phyloP scores from a whole-genome alignment of 2,888 invertebrate genomes.

The Marasmarcha lunaedactyla region DNA sequence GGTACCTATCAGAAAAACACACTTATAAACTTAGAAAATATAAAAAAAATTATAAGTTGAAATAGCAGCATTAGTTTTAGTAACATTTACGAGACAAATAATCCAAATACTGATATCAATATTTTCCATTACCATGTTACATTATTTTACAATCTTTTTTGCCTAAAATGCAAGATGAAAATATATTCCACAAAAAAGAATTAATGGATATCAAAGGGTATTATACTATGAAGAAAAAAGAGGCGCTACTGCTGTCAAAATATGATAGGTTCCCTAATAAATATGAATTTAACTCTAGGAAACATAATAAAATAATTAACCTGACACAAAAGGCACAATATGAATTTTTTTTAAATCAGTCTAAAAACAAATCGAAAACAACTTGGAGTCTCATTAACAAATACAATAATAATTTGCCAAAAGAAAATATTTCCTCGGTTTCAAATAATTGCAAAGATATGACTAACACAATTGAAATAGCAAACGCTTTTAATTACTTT shows the following conservation, averaged over 20 bases:
- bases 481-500: neutral
- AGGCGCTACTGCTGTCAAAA: neutral
- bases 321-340: constrained; percentile 1
- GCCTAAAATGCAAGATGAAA: constrained; percentile 1
- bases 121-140: neutral
- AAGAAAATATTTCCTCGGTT: neutral
- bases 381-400: neutral
- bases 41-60: too few relatives aligned
- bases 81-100: neutral
- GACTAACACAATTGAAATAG: neutral
- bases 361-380: neutral
- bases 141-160: constrained; percentile 1
- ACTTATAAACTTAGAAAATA: too few relatives aligned
- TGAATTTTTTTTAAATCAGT: neutral
- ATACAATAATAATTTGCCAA: neutral
- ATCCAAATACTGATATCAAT: neutral
- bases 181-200: neutral
- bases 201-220: constrained; percentile 1
- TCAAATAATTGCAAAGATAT: neutral
- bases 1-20: too few relatives aligned
- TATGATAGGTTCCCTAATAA: neutral
- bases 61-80: too few relatives aligned
- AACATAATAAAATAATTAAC: neutral
- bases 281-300: neutral
- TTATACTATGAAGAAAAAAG: neutral